Evolutionary conservation across 2,888 invertebrate genomes (phyloP), one percentile per base, ranked within the genome.

Genomic region (Hofmannophila pseudospretella): DNA sequence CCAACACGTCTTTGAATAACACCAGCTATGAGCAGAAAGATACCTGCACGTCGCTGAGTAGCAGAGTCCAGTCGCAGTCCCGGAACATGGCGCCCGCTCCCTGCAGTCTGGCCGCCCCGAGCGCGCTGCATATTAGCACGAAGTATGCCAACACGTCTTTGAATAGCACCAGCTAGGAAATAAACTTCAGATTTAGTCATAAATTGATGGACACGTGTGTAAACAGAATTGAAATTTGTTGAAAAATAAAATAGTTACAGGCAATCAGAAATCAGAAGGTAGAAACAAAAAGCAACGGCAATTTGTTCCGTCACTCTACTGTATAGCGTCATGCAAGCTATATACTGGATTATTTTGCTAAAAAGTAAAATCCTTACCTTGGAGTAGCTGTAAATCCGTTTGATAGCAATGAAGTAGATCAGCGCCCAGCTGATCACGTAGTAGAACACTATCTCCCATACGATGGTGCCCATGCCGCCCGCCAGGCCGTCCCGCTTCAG

Each of bases 321-420:
- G n/a, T n/a, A n/a, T n/a, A n/a, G n/a, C n/a, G n/a, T n/a, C n/a
- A n/a, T n/a, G n/a, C n/a, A n/a, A n/a, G n/a, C n/a, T n/a, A n/a
- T n/a, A n/a, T n/a, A n/a, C n/a, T n/a, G n/a, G n/a, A n/a, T n/a
- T n/a, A n/a, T n/a, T n/a, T n/a, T n/a, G n/a, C n/a, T n/a, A n/a
- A n/a, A n/a, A n/a, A n/a, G n/a, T 48, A 47, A 23, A 23, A 23
- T n/a, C 8, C 2, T 23, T 23, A 74, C 85, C 69, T 86, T 86
- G 1, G 84, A 84, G 49, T 77, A 84, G 44, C 85, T 80, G 44
- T 86, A 86, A 40, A 86, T 68, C 29, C 71, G 54, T 45, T 85
- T 86, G 45, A 78, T 55, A 1, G 73, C 67, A 3, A 86, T 68
- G 9, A 77, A 68, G 47, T 85, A 86, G 25, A 86, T 61, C 3